Evolutionary conservation across 2,888 invertebrate species (phyloP).

Genomic region (Drosophila subquinaria): DNA sequence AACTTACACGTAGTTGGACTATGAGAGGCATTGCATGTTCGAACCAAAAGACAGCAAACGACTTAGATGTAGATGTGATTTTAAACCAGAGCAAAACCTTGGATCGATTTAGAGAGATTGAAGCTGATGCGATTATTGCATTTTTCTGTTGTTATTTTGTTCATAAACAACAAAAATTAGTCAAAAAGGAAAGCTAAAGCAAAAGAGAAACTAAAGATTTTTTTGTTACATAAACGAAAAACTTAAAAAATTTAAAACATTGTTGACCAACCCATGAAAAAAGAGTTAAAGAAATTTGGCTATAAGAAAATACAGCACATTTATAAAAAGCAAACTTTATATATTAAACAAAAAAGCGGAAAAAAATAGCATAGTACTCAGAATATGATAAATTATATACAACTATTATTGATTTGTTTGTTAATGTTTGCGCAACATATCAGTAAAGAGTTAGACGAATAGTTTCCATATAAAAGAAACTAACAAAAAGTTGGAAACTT

Average conservation of each 20-base stretch:
- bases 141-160: conserved; percentile 71
- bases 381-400: conserved; percentile 55
- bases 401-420: conserved; percentile 84
- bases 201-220: conserved; percentile 27
- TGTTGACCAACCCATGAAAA: conserved; percentile 73
- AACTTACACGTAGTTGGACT: conserved; percentile 60
- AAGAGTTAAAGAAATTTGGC: conserved; percentile 60
- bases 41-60: conserved; percentile 43
- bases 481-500: conserved; percentile 65
- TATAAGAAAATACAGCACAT: conserved; percentile 62
- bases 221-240: conserved; percentile 49
- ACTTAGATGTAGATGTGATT: conserved; percentile 79
- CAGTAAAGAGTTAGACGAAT: conserved; percentile 83
- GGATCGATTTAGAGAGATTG: conserved; percentile 49
- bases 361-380: conserved; percentile 27
- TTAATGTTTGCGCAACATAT: conserved; percentile 86
- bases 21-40: conserved; percentile 52
- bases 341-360: conserved; percentile 39
- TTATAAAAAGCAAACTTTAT: conserved; percentile 69
- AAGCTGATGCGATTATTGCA: conserved; percentile 56
- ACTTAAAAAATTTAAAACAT: conserved; percentile 64
- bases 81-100: conserved; percentile 51
- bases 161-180: conserved; percentile 45
- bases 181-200: conserved; percentile 17
- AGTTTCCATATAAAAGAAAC: conserved; percentile 74